A percentile compares a stretch with the other conserved stretches of the same genome.
Conservation (phyloP, 1,140 invertebrate species). For the Zaprionus africanus region DNA sequence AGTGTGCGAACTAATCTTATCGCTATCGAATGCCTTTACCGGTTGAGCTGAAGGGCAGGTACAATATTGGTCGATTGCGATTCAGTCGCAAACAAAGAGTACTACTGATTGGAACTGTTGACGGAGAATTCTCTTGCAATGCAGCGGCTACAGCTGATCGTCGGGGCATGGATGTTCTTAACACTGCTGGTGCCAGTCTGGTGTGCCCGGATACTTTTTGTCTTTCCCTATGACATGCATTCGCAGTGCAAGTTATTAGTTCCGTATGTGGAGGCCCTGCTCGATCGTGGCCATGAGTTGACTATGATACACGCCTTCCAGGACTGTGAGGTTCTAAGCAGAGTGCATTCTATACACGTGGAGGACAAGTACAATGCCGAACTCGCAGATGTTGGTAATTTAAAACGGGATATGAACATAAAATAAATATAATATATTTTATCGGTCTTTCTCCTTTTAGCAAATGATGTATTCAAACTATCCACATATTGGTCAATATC, state of each 20-base stretch:
- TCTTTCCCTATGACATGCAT: constrained; percentile 44
- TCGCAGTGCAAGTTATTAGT: constrained; percentile 54
- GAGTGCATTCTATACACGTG: constrained; percentile 40
- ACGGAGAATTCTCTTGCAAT: constrained; percentile 6
- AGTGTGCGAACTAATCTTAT: constrained; percentile 33
- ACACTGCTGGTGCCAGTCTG: neutral
- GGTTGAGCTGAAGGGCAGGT: neutral
- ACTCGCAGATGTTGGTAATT: constrained; percentile 29
- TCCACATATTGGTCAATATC: neutral
- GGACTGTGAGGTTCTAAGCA: constrained; percentile 14
- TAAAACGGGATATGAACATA: neutral
- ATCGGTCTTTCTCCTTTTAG: neutral
- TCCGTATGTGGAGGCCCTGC: constrained; percentile 47
- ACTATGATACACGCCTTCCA: constrained; percentile 53
- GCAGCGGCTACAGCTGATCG: constrained; percentile 20
- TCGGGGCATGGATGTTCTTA: neutral
- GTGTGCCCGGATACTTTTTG: constrained; percentile 30
- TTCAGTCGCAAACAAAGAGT: neutral
- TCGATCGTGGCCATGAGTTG: constrained; percentile 54
- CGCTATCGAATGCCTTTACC: constrained; percentile 13
- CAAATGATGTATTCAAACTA: neutral
- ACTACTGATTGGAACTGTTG: neutral
- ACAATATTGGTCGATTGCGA: neutral
- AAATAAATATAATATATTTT: neutral
- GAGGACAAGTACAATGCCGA: constrained; percentile 10